Conservation (phyloP, 1,140 invertebrate species). For the Scaptomyza hsui region DNA sequence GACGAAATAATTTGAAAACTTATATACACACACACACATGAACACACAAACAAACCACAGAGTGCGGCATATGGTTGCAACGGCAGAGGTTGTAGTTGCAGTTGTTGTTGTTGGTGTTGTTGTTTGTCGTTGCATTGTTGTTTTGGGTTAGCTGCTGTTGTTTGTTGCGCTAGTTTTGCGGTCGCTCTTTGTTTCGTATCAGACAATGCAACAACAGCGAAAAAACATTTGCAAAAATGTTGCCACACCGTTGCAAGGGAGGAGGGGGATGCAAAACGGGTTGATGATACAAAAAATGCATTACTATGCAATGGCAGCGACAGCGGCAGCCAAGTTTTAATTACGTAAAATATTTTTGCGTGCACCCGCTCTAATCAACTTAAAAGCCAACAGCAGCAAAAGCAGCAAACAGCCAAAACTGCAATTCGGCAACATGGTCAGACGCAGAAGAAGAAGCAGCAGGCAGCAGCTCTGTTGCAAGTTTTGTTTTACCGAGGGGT, state of each 20-base stretch:
- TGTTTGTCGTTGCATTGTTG: slow-evolving; percentile 45
- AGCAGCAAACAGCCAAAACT: slow-evolving; percentile 37
- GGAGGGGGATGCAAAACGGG: background rate
- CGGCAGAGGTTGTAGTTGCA: slow-evolving; percentile 11
- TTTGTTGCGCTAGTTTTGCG: slow-evolving; percentile 75
- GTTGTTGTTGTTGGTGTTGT: slow-evolving; percentile 29
- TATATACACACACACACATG: background rate
- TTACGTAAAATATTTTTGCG: slow-evolving; percentile 81
- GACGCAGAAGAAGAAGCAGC: background rate
- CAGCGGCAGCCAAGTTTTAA: slow-evolving; percentile 72
- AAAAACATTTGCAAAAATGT: slow-evolving; percentile 45
- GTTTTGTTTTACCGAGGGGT: background rate
- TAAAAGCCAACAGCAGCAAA: slow-evolving; percentile 56
- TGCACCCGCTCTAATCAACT: slow-evolving; percentile 72
- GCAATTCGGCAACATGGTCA: slow-evolving; percentile 64
- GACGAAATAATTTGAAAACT: slow-evolving; percentile 16
- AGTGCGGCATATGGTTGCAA: slow-evolving; percentile 67
- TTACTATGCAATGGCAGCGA: slow-evolving; percentile 41
- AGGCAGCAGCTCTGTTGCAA: slow-evolving; percentile 10
- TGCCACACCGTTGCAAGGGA: too few relatives aligned
- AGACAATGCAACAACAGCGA: slow-evolving; percentile 58
- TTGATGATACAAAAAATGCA: slow-evolving; percentile 36
- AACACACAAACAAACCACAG: slow-evolving; percentile 52
- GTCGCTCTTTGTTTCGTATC: slow-evolving; percentile 67
- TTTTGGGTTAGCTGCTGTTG: slow-evolving; percentile 46